phyloP scores from a whole-genome alignment of 2,888 invertebrate species.

The Allolobophora icterica region DNA sequence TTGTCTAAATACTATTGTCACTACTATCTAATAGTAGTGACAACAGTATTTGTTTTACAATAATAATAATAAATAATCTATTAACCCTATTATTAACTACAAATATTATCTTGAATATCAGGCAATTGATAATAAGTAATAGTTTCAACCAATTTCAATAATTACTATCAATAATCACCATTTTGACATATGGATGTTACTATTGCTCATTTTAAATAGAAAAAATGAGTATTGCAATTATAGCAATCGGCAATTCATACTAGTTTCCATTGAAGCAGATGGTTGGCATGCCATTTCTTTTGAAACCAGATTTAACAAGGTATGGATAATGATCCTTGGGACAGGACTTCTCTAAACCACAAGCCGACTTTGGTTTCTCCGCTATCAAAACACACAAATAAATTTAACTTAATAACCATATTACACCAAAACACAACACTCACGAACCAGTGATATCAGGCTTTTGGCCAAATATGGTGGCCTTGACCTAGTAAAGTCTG shows the following conservation, averaged over 20 bases:
- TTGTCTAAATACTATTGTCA: too few species aligned
- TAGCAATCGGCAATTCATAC: constrained; percentile 38
- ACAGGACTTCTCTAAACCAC: neutral
- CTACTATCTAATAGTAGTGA: too few species aligned
- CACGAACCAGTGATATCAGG: too few species aligned
- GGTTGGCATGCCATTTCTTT: constrained; percentile 43
- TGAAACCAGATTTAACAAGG: constrained; percentile 45
- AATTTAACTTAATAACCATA: neutral
- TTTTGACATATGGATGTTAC: neutral
- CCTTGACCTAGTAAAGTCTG: too few species aligned
- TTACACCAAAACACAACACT: too few species aligned
- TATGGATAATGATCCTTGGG: constrained; percentile 37
- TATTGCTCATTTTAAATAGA: neutral
- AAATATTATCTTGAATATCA: constrained; percentile 4
- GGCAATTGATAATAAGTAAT: neutral
- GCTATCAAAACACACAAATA: neutral
- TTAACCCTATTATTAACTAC: neutral
- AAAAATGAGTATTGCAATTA: neutral
- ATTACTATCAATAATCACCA: neutral
- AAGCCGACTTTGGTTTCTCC: neutral
- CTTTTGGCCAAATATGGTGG: too few species aligned
- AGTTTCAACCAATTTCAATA: neutral
- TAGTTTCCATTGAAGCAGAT: constrained; percentile 50
- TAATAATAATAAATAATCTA: too few species aligned
- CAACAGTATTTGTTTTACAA: too few species aligned